Evolutionary conservation across 2,888 invertebrate genomes (phyloP), one percentile per base, ranked within the genome.

Genomic region (Prosopocoilus inquinatus): DNA sequence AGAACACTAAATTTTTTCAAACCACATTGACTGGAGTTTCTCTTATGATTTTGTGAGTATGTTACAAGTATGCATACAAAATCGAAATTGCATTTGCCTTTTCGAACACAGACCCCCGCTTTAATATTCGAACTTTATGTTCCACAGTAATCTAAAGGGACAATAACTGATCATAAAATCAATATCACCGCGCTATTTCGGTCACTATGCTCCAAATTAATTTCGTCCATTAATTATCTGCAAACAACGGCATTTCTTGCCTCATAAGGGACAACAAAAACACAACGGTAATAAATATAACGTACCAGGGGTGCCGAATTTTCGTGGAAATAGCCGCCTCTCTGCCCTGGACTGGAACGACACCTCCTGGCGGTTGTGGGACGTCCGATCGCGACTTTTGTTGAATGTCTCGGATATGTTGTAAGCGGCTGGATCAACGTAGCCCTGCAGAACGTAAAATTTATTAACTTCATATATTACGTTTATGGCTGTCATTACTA

Each of bases 341-440:
- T 51, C 43, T 35, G 58, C 57, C 46, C 61, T 58, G 54, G 59
- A 53, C 51, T 63, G 60, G 60, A 72, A 72, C 34, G 70, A 64
- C 48, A 68, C 65, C 52, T 67, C 64, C 57, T 62, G 64, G 58
- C 60, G 60, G 48, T 66, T 65, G 61, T 65, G 64, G 51, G 69
- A 72, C 50, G 57, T 64, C 65, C 62, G 64, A 59, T 65, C 60
- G 36, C 53, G 60, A 58, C 53, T 65, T 64, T 64, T 65, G 59
- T 66, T 62, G 59, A 64, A 68, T 46, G 62, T 58, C 49, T 62
- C 58, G 28, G 57, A 57, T 52, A 67, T 56, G 60, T 62, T 57
- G 59, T 69, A 69, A 49, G 54, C 62, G 33, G 66, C 62, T 28
- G 68, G 63, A 39, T 57, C 65, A 34, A 58, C 65, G 45, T 57